These are phyloP conservation scores for Hydractinia symbiolongicarpus DNA, from an alignment of 30 jellyfish, hydroid and myxozoan species.

Conservation along the genomic window DNA sequence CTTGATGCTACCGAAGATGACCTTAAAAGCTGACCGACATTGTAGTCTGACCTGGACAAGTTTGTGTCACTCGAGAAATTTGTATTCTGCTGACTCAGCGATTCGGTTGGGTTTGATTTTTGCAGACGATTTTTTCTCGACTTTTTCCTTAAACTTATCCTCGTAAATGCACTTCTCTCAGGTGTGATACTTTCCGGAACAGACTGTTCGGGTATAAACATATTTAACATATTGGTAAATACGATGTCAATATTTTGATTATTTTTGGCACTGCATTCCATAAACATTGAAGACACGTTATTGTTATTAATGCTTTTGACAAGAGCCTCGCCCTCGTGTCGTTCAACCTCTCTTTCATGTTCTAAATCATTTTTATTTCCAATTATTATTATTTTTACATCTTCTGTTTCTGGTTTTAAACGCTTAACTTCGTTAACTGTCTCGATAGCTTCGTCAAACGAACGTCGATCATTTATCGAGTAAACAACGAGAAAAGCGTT, in stretches of 20 bases:
- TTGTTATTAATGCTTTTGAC: conserved; percentile 51
- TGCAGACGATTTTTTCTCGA: conserved; percentile 14
- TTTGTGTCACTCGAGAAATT: conserved; percentile 16
- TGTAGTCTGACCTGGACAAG: background rate
- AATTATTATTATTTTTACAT: conserved; percentile 58
- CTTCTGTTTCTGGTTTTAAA: conserved; percentile 45
- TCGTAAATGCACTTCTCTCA: conserved; percentile 8
- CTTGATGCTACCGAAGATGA: conserved; percentile 7
- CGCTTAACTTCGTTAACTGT: conserved; percentile 56
- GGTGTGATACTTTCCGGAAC: conserved; percentile 4
- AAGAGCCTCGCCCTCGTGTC: conserved; percentile 46
- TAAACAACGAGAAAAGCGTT: conserved; percentile 73
- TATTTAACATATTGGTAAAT: conserved; percentile 51
- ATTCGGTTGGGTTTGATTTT: background rate
- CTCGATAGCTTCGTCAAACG: conserved; percentile 59
- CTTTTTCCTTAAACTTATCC: conserved; percentile 23
- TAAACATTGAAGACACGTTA: conserved; percentile 57
- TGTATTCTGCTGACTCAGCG: background rate
- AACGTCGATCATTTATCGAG: conserved; percentile 64
- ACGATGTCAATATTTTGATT: conserved; percentile 40
- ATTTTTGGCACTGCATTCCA: conserved; percentile 77
- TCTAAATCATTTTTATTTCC: conserved; percentile 76
- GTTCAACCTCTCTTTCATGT: conserved; percentile 36
- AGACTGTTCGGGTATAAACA: conserved; percentile 54
- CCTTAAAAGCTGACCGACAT: conserved; percentile 1